Conservation (phyloP, 2,113 vertebrate species). For the Dinomys branickii region DNA sequence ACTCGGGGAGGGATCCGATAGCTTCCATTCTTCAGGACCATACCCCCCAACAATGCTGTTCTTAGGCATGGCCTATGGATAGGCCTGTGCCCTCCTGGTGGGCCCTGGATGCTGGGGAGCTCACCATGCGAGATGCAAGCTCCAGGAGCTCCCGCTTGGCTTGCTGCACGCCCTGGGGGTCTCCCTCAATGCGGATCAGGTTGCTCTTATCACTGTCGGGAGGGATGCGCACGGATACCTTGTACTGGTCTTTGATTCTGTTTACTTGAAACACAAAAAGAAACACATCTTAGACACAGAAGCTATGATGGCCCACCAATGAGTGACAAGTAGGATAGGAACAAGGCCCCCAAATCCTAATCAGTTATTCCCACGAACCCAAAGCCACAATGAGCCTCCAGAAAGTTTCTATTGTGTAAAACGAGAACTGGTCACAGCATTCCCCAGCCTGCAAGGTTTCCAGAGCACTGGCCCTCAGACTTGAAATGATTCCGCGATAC, state of each 20-base stretch:
- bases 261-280: conserved; percentile 89
- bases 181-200: conserved; percentile 98
- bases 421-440: rapidly evolving
- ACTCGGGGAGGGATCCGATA: rapidly evolving
- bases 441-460: not conserved
- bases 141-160: conserved; percentile 99
- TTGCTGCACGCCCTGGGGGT: conserved; percentile 98
- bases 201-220: conserved; percentile 98
- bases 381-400: rapidly evolving
- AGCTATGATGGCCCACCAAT: rapidly evolving
- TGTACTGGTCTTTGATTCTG: conserved; percentile 98
- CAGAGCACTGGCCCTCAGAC: rapidly evolving
- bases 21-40: not conserved
- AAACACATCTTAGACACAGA: not conserved
- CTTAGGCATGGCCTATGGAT: rapidly evolving
- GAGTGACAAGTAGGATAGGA: not conserved
- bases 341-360: not conserved
- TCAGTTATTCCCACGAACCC: not conserved
- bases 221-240: conserved; percentile 98
- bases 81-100: not conserved
- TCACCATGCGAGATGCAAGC: conserved; percentile 98
- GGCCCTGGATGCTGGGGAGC: not conserved
- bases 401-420: rapidly evolving
- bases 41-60: rapidly evolving
- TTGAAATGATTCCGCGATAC: rapidly evolving